Conservation (phyloP, 2,113 vertebrate genomes). For the Hippocampus comes region DNA sequence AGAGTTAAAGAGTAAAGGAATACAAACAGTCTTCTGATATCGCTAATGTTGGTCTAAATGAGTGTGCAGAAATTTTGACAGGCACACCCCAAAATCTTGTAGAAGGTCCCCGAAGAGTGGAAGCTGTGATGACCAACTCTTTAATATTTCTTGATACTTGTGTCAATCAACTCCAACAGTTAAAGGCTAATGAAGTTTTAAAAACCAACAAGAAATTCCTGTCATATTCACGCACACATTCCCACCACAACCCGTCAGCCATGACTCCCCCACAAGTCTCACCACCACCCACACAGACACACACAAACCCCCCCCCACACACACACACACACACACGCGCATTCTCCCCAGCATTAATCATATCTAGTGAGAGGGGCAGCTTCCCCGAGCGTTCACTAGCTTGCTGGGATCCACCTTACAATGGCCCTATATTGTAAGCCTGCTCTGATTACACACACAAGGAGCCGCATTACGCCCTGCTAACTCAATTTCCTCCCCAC, state of each 20-base stretch:
- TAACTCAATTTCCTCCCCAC: conserved; percentile 70
- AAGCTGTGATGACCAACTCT: not conserved
- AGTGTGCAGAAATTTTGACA: not conserved
- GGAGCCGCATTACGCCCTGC: conserved; percentile 60
- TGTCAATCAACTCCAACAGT: not conserved
- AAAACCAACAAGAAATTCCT: not conserved
- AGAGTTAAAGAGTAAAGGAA: not conserved
- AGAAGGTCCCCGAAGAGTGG: not conserved
- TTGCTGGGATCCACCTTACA: conserved; percentile 48
- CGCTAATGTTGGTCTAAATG: not conserved
- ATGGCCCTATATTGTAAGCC: conserved; percentile 57
- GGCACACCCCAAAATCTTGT: not conserved
- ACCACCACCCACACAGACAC: conserved; percentile 13
- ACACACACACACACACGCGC: conserved; percentile 33
- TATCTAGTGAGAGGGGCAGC: conserved; percentile 62
- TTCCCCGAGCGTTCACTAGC: conserved; percentile 47
- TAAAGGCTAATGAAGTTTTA: not conserved
- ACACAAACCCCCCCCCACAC: not conserved
- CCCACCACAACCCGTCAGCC: conserved; percentile 35
- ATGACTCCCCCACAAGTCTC: conserved; percentile 52
- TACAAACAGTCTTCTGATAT: not conserved
- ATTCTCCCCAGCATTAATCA: conserved; percentile 54
- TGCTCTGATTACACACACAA: conserved; percentile 68
- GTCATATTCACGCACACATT: conserved; percentile 24
- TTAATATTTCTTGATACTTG: not conserved